phyloP scores from a whole-genome alignment of 1,140 invertebrate genomes.

The Rhynchophorus ferrugineus region DNA sequence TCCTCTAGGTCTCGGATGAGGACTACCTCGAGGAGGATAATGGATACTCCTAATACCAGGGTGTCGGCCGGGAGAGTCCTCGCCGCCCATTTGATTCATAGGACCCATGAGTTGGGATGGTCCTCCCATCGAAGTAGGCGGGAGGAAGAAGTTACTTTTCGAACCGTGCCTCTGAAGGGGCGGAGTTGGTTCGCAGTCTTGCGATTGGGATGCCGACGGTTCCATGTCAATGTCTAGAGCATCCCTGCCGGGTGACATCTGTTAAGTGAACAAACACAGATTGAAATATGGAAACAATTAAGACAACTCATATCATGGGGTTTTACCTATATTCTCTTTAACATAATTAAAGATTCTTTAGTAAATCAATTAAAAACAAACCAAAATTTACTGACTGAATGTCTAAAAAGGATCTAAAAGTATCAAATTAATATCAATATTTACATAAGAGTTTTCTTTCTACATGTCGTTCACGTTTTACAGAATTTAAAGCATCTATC shows the following conservation, averaged over 20 bases:
- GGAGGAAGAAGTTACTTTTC: conserved; percentile 85
- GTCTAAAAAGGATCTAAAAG: no score
- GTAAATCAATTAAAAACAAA: no score
- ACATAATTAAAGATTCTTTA: no score
- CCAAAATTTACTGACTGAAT: no score
- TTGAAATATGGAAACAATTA: not conserved
- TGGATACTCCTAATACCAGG: conserved; percentile 1
- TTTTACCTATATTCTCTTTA: no score
- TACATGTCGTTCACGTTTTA: no score
- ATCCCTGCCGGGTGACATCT: conserved; percentile 73
- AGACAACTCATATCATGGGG: no score
- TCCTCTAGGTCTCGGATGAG: conserved; percentile 64
- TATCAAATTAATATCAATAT: no score
- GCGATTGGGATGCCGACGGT: conserved; percentile 77
- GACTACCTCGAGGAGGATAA: conserved; percentile 54
- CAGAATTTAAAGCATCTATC: no score
- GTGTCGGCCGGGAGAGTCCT: conserved; percentile 16
- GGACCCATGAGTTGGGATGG: conserved; percentile 22
- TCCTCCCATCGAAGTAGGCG: conserved; percentile 44
- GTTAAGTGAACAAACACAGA: no score
- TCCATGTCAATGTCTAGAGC: conserved; percentile 75
- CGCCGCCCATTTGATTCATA: conserved; percentile 6
- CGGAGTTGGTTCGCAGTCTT: conserved; percentile 89
- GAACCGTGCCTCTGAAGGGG: conserved; percentile 83
- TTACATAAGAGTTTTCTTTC: no score